Base-by-base conservation (phyloP, 2,113 vertebrate species). In the Hymenochirus boettgeri region DNA sequence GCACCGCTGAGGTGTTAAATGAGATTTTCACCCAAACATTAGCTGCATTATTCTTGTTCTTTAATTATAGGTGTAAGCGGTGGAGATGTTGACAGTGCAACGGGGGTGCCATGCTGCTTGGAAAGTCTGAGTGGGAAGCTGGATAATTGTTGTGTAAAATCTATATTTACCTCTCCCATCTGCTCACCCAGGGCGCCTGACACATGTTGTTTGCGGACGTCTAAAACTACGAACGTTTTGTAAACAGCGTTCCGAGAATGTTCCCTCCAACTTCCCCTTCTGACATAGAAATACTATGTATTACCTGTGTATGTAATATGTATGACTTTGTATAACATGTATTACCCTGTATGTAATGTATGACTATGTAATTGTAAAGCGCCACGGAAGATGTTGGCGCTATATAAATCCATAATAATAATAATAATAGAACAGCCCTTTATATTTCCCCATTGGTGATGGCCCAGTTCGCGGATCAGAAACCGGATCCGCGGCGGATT, bases 141-240 rank as follows among this genome's bases (percentile, higher is more conserved):
- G 15, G 15, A 57, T 26, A 51, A 67, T 59, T 67, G 64, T 67
- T 50, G 37, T 19, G 2, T 27, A 52, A 25, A 46, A 13, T 46
- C 56, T 67, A 67, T 67, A 67, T 67, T 67, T 66, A 45, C 46
- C 64, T 39, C 25, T 35, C 58, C 64, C 56, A 53, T 67, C 64
- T 67, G 64, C 22, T 67, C 55, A 8, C 46, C 18, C 46, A 58
- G 35, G 29, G 48, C 35, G 27, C 59, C 46, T 29, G 29, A 26
- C 46, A 39, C 27, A 57, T 26, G 45, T 35, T 59, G 45, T 58
- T 59, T 51, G 18, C 29, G 31, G 47, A 59, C 46, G 10, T 25
- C 5, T 26, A 7, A 42, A 19, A 24, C 47, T 26, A 24, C n/a
- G 13, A 54, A 48, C 45, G 45, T 46, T 11, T 48, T 11, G n/a